Conservation (phyloP, 2,888 invertebrate genomes). For the Galerucella calmariensis region DNA sequence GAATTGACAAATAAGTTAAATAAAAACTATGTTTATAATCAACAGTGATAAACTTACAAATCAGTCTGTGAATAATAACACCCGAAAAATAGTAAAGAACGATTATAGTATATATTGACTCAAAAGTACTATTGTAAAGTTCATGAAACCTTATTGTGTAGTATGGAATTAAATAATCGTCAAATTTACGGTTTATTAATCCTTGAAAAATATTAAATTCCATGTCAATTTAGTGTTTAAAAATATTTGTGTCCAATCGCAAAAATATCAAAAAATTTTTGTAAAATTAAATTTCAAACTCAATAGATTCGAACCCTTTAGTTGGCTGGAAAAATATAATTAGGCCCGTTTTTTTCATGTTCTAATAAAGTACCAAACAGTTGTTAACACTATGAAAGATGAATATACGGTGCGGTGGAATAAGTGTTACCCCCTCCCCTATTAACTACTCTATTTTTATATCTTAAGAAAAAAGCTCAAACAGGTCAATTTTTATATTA, state of each 20-base stretch:
- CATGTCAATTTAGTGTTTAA: background rate
- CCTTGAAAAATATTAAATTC: background rate
- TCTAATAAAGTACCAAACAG: too few species aligned
- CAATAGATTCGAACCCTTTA: background rate
- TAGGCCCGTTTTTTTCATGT: too few species aligned
- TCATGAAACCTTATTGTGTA: too few species aligned
- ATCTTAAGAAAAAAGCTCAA: too few species aligned
- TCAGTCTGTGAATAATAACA: slow-evolving; percentile 55
- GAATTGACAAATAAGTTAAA: slow-evolving; percentile 33
- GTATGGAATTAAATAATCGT: too few species aligned
- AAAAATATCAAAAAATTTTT: background rate
- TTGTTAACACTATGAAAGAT: too few species aligned
- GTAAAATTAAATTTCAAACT: background rate
- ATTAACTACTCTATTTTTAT: too few species aligned
- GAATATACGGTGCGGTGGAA: too few species aligned
- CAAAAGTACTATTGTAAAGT: background rate
- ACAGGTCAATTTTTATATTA: too few species aligned
- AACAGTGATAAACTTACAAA: slow-evolving; percentile 49
- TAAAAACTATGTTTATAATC: slow-evolving; percentile 33
- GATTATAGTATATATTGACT: background rate
- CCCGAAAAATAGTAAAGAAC: slow-evolving; percentile 38
- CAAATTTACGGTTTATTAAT: background rate
- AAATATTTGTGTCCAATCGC: background rate
- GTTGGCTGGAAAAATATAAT: background rate
- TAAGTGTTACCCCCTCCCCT: too few species aligned